phyloP scores from a whole-genome alignment of 2,888 invertebrate species.

The Spatulosminthurus flaviceps region DNA sequence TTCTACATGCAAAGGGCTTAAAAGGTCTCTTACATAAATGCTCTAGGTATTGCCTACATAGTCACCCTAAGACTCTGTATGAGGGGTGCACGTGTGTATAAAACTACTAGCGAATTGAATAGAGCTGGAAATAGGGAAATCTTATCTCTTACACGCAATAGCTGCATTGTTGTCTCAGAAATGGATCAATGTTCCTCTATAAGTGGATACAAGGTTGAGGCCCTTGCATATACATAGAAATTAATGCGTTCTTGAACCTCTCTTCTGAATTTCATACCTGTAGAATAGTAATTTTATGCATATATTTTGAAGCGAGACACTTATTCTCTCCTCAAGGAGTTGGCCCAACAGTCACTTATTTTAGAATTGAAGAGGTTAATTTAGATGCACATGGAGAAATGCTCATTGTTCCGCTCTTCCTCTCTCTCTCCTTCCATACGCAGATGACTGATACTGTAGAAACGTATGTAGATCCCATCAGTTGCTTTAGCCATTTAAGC shows the following conservation, averaged over 20 bases:
- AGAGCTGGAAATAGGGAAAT: conserved; percentile 5
- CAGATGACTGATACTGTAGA: background rate
- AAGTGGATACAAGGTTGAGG: too few relatives aligned
- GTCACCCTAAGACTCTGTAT: too few relatives aligned
- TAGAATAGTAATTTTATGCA: too few relatives aligned
- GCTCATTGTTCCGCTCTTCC: background rate
- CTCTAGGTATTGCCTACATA: background rate
- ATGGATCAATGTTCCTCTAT: too few relatives aligned
- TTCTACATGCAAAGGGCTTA: conserved; percentile 15
- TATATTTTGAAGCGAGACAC: background rate
- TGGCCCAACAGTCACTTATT: background rate
- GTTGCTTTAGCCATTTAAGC: background rate
- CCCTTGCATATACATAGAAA: background rate
- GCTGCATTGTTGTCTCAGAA: background rate
- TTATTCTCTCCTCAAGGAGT: background rate
- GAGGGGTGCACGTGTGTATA: too few relatives aligned
- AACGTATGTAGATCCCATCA: background rate
- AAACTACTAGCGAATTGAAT: too few relatives aligned
- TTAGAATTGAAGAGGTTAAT: conserved; percentile 30
- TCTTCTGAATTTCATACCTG: too few relatives aligned
- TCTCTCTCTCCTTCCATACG: background rate
- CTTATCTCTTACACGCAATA: conserved; percentile 40
- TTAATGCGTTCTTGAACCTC: background rate
- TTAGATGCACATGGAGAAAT: conserved; percentile 26
- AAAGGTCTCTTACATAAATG: background rate